Evolutionary conservation across 2,113 vertebrate genomes (phyloP), one percentile per base, ranked within the genome.

Genomic region (Hirundichthys speculiger): DNA sequence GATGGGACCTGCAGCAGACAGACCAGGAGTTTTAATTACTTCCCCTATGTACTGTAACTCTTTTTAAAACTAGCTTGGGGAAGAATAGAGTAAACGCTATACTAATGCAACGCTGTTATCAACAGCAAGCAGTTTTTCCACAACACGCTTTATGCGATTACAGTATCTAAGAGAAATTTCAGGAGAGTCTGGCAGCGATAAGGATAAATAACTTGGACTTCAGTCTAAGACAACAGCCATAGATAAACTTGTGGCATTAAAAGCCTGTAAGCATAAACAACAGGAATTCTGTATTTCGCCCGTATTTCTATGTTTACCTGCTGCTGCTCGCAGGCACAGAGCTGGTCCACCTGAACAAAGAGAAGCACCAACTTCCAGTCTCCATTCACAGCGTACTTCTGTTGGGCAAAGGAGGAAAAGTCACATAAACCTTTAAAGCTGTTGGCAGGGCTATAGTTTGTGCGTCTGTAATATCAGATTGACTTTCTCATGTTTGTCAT

Each of bases 341-440:
- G 61, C 40, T 67, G 68, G 65, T 91, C 86, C 69, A 84, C 39
- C 27, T 64, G 77, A n/a, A 88, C 79, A 39, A 92, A 80, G 25
- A 92, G 58, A 27, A 92, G 65, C 42, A 92, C 39, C 54, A 92
- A 62, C 73, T 89, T 91, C 91, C 91, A 92, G 19, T 68, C 77
- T 67, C n/a, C 30, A 2, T 74, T 74, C 14, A 54, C 39, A 43
- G 69, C 55, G 39, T 34, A 3, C 20, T 48, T 64, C 90, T 92
- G 64, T 3, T 24, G 43, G 3, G 14, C 30, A 1, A 34, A 34
- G 11, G 11, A n/a, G 2, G 45, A 58, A 64, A 19, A 21, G 4
- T 18, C 7, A 13, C 3, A 55, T 15, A 51, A 16, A 34, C 3
- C 3, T 13, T 22, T 34, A 46, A 13, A 18, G 10, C 15, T 14